phyloP scores from a whole-genome alignment of 2,797 vertebrate genomes.

The Odontamblyopus lacepedii region DNA sequence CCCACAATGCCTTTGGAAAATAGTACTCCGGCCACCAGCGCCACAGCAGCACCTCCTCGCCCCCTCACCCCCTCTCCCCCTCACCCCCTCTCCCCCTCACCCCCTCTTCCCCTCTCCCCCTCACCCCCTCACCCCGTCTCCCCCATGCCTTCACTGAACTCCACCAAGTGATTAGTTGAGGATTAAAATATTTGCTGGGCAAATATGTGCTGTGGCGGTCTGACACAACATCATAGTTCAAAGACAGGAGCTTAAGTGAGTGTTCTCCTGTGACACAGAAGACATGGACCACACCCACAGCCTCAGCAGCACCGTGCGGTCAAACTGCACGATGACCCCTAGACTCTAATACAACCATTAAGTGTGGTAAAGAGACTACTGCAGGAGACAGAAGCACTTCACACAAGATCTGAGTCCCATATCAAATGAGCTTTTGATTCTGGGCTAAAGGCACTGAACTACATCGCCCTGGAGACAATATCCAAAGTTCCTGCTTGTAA shows the following conservation, averaged over 20 bases:
- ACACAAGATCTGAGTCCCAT: neutral
- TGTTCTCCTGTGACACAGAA: conserved; percentile 70
- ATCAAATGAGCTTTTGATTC: neutral
- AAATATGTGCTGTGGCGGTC: conserved; percentile 94
- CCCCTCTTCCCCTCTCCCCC: neutral
- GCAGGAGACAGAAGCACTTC: neutral
- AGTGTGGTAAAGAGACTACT: neutral
- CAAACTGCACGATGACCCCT: neutral
- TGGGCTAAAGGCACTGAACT: neutral
- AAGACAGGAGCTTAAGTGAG: conserved; percentile 76
- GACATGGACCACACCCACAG: conserved; percentile 62
- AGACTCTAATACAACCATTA: neutral
- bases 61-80: conserved; percentile 31
- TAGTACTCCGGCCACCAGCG: conserved; percentile 71
- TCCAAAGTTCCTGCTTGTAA: neutral
- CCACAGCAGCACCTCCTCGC: conserved; percentile 54
- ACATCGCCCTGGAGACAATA: neutral
- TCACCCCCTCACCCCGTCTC: neutral
- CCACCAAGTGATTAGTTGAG: conserved; percentile 98
- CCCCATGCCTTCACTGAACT: conserved; percentile 74
- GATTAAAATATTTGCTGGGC: conserved; percentile 99
- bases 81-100: conserved; percentile 34
- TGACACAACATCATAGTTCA: conserved; percentile 79
- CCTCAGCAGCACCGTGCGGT: conserved; percentile 27
- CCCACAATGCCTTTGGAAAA: conserved; percentile 73